Evolutionary conservation across 1,140 invertebrate species (phyloP).

Genomic region (Anagrus nilaparvatae): DNA sequence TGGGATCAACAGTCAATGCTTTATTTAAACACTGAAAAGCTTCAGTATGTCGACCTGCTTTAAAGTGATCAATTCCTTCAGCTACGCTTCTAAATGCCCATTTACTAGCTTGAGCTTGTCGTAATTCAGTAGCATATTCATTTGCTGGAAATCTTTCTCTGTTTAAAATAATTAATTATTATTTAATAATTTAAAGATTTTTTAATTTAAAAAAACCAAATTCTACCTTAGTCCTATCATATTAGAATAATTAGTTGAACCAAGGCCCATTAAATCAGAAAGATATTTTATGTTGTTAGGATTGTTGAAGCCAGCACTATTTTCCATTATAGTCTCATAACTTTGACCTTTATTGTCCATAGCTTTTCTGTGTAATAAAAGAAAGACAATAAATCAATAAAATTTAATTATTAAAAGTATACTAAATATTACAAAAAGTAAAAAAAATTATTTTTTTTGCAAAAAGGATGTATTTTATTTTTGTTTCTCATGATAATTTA

Average conservation of each 20-base stretch:
- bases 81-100: slow-evolving; percentile 87
- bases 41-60: slow-evolving; percentile 78
- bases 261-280: slow-evolving; percentile 58
- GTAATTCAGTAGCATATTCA: slow-evolving; percentile 73
- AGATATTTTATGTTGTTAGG: slow-evolving; percentile 77
- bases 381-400: slow-evolving; percentile 24
- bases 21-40: slow-evolving; percentile 93
- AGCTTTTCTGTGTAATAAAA: slow-evolving; percentile 56
- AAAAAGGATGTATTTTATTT: too few species aligned
- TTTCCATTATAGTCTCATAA: slow-evolving; percentile 76
- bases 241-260: slow-evolving; percentile 59
- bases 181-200: not conserved
- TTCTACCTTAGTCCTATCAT: slow-evolving; percentile 64
- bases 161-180: slow-evolving; percentile 15
- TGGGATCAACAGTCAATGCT: slow-evolving; percentile 81
- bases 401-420: not conserved
- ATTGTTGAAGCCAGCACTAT: slow-evolving; percentile 81
- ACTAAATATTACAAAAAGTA: not conserved
- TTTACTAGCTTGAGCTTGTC: slow-evolving; percentile 80
- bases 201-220: too few species aligned
- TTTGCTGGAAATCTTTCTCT: slow-evolving; percentile 66
- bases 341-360: slow-evolving; percentile 66
- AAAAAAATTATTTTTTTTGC: too few species aligned
- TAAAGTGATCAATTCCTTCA: slow-evolving; percentile 90
- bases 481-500: too few species aligned